These are phyloP conservation scores for Leptestheria dahalacensis DNA, from an alignment of 1,140 invertebrate species.

Conservation along the genomic window DNA sequence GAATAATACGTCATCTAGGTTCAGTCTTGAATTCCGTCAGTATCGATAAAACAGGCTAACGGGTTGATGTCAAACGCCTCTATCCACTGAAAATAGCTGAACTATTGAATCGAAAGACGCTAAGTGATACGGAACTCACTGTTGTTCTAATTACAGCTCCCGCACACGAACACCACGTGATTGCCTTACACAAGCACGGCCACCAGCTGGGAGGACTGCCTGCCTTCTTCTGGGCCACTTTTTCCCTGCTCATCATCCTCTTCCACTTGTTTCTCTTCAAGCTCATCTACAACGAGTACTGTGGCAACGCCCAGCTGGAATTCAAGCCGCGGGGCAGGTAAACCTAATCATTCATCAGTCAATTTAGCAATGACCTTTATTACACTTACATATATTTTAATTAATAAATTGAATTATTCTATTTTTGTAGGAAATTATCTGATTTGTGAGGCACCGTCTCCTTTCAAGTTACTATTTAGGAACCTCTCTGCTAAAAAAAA, in stretches of 20 bases:
- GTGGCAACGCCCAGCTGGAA: conserved; percentile 31
- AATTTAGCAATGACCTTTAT: neutral
- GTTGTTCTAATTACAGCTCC: conserved; percentile 47
- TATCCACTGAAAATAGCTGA: no score
- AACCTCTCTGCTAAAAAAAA: no score
- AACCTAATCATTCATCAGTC: neutral
- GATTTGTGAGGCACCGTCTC: no score
- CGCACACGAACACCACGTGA: conserved; percentile 79
- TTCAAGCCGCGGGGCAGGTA: neutral
- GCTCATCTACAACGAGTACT: conserved; percentile 82
- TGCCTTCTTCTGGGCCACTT: conserved; percentile 81
- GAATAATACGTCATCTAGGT: no score
- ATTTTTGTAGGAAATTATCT: conserved; percentile 5
- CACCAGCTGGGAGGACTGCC: conserved; percentile 78
- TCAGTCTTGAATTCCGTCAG: no score
- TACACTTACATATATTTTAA: neutral
- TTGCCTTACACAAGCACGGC: conserved; percentile 82
- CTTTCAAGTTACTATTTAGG: no score
- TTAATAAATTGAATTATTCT: neutral
- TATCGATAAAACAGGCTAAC: no score
- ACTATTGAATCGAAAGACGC: no score
- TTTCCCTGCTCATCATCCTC: conserved; percentile 72
- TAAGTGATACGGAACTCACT: conserved; percentile 8
- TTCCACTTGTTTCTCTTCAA: conserved; percentile 91
- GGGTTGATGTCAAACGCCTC: no score